Base-by-base conservation (phyloP, 2,113 vertebrate genomes). In the Mustelus asterias region DNA sequence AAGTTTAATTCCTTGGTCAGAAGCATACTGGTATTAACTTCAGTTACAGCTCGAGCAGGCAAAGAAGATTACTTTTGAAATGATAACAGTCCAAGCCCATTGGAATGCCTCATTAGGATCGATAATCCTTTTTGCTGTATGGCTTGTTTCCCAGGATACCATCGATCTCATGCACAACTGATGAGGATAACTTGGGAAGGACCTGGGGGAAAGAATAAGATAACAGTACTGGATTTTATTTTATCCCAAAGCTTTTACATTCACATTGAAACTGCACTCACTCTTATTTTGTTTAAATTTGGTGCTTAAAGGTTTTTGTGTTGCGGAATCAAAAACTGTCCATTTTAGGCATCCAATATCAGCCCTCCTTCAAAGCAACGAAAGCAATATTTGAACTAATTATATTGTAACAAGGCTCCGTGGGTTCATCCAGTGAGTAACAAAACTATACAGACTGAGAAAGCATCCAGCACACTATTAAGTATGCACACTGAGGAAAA, bases 51-150 rank as follows among this genome's bases (percentile, higher is more conserved):
- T 97, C 98, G 99, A 99, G 99, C 99, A 98, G 97, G 97, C 97
- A 96, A 96, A 97, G 96, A 96, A 96, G 97, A 96, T 96, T n/a
- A 86, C 96, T 97, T 96, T 97, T 96, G 96, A 11, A 83, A 95
- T 3, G 16, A 95, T 69, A 60, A 96, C 65, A 96, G 96, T 97
- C 97, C 96, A 18, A 72, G 96, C 41, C 67, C n/a, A 67, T 1
- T 26, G 86, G 4, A 14, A n/a, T 29, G 41, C 88, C 24, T 8
- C 83, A 96, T 98, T 99, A 99, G 97, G 99, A 99, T 96, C 99
- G 97, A 97, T 99, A 99, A 98, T 99, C 99, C 97, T 99, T 99
- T 98, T 99, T 99, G 98, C 99, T 99, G 98, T 99, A 99, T 96
- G 99, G 99, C 98, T 99, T 99, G 98, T 99, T 99, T 97, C 99